Evolutionary conservation across 2,797 vertebrate species (phyloP).

Genomic region (Melanotaenia maccullochi): DNA sequence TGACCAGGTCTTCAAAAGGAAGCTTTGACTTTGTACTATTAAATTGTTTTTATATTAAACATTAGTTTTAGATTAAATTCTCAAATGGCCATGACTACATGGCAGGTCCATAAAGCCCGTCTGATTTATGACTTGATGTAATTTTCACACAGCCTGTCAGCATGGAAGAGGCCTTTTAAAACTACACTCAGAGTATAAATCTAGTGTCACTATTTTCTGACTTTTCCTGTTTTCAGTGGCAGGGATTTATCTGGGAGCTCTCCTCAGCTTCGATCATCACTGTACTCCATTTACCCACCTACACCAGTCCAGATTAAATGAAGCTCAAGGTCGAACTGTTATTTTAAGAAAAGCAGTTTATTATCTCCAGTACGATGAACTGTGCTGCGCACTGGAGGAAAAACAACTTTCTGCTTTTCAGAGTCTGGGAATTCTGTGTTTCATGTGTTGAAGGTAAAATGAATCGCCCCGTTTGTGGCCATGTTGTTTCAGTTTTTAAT

Average conservation of each 20-base stretch:
- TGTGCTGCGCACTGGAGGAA: not conserved
- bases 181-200: no score
- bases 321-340: slow-evolving; percentile 46
- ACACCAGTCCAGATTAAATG: slow-evolving; percentile 26
- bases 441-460: no score
- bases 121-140: no score
- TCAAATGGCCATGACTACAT: no score
- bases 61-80: no score
- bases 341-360: slow-evolving; percentile 15
- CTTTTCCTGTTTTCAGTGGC: not conserved
- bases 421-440: not conserved
- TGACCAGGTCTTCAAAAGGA: no score
- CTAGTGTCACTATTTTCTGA: not conserved
- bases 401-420: not conserved
- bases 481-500: no score
- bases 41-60: no score
- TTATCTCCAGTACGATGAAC: not conserved
- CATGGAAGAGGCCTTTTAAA: no score
- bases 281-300: slow-evolving; percentile 45
- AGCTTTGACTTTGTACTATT: no score
- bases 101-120: no score
- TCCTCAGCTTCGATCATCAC: not conserved
- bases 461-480: no score
- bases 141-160: not conserved
- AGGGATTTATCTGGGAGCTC: not conserved